Base-by-base conservation (phyloP, 2,888 invertebrate genomes). In the Drosophila tanythrix region DNA sequence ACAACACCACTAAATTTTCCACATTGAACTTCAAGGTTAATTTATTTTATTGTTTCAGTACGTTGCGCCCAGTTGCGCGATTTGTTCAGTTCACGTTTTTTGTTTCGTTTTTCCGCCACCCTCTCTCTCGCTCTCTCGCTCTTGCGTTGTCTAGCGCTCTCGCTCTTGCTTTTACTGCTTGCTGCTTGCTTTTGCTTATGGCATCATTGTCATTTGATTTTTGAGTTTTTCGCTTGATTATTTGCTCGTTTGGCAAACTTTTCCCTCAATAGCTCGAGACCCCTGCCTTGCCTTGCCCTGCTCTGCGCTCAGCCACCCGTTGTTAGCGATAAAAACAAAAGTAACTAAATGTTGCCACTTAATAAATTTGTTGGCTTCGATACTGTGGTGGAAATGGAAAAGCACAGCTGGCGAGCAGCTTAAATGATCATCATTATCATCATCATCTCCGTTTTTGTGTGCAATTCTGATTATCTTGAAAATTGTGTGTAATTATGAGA, bases 11-110 rank as follows among this genome's bases (percentile, higher is more conserved):
- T 77, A 78, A 69, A 66, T 70, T 66, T 80, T 71, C 73, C 62
- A 64, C 80, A 85, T 81, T 74, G 81, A 85, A 83, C 86, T 83
- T 75, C 70, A 82, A 81, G 83, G 81, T 81, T 88, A 82, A 84
- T 84, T 84, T 85, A 88, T 81, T 88, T 88, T 82, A 88, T 76
- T 85, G 74, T 75, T 74, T 70, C 70, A 58, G 35, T 64, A 52
- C 70, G 52, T 70, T 78, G 63, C 65, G 63, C 76, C 70, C 48
- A 51, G 52, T 71, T 63, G 61, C 33, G 56, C 65, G 46, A 58
- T 46, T 52, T 48, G 29, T 58, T 55, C 43, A 40, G 35, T 58
- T 58, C 38, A 51, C 27, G 40, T 51, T 35, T 52, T 38, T 4
- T 25, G 46, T 31, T 55, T 18, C 55, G 18, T n/a, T 25, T 35